phyloP scores from a whole-genome alignment of 2,888 invertebrate genomes.

The Anthophora plumipes region DNA sequence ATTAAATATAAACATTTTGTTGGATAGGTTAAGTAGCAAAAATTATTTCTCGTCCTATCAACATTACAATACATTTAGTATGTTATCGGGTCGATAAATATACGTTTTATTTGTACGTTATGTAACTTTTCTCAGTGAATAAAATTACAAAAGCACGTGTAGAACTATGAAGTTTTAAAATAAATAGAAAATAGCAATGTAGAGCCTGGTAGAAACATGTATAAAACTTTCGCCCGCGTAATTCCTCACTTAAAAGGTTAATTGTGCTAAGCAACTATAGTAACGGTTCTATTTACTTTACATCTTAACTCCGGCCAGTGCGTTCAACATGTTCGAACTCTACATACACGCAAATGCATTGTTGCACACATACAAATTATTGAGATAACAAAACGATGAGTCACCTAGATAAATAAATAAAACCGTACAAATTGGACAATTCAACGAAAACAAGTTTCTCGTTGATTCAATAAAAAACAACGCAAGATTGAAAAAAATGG shows the following conservation, averaged over 20 bases:
- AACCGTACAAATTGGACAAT: not conserved
- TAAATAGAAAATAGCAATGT: not conserved
- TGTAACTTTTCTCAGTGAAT: not conserved
- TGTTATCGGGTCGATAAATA: no score
- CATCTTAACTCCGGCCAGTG: slow-evolving; percentile 10
- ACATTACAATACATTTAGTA: no score
- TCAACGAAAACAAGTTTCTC: not conserved
- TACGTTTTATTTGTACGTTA: no score
- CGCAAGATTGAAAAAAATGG: not conserved
- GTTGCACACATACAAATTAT: not conserved
- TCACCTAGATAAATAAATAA: slow-evolving; percentile 27
- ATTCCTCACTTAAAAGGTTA: slow-evolving; percentile 45
- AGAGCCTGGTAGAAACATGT: not conserved
- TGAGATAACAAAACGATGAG: slow-evolving; percentile 14
- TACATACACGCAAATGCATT: not conserved
- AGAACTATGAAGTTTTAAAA: not conserved
- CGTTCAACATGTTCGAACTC: slow-evolving; percentile 2
- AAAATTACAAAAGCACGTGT: not conserved
- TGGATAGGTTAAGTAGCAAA: not conserved
- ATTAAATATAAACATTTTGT: not conserved
- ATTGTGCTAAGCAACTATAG: slow-evolving; percentile 32
- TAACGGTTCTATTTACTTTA: slow-evolving; percentile 39
- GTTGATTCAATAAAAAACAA: not conserved
- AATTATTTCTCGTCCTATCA: no score
- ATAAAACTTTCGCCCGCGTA: slow-evolving; percentile 36